Conservation (phyloP, 1,140 invertebrate genomes). For the Phenacoccus solenopsis region DNA sequence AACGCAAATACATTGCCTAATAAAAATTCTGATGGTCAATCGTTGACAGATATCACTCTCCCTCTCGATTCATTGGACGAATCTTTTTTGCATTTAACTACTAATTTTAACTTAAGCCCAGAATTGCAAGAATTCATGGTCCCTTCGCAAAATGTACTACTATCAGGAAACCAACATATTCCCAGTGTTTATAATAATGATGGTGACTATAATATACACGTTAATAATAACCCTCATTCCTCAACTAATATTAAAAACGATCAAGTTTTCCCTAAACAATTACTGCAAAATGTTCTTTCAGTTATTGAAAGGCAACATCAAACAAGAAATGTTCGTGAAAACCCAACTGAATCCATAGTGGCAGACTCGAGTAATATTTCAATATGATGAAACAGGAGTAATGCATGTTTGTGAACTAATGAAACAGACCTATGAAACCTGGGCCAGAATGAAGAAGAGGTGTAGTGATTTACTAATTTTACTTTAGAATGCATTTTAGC, state of each 20-base stretch:
- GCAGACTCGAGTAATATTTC: no score
- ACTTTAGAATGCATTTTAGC: no score
- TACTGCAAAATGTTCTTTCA: slow-evolving; percentile 61
- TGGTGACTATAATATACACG: slow-evolving; percentile 15
- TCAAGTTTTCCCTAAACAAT: slow-evolving; percentile 57
- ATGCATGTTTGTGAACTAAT: no score
- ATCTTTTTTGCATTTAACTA: slow-evolving; percentile 8
- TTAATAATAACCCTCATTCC: slow-evolving; percentile 47
- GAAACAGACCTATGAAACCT: no score
- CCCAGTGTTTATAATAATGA: slow-evolving; percentile 5
- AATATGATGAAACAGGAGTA: no score
- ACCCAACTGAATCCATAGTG: no score
- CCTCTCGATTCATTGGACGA: background rate
- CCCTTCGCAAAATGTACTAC: slow-evolving; percentile 22
- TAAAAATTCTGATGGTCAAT: background rate
- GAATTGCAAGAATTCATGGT: slow-evolving; percentile 23
- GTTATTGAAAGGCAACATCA: slow-evolving; percentile 50
- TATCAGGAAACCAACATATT: slow-evolving; percentile 20
- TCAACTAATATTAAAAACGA: slow-evolving; percentile 41
- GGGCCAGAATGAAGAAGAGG: no score
- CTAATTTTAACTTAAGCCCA: slow-evolving; percentile 13
- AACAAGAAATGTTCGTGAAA: background rate
- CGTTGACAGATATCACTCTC: background rate
- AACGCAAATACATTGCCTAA: background rate
- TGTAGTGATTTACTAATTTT: no score